These are phyloP conservation scores for Brevimyrus niger DNA, from an alignment of 2,113 vertebrate species.

Conservation along the genomic window DNA sequence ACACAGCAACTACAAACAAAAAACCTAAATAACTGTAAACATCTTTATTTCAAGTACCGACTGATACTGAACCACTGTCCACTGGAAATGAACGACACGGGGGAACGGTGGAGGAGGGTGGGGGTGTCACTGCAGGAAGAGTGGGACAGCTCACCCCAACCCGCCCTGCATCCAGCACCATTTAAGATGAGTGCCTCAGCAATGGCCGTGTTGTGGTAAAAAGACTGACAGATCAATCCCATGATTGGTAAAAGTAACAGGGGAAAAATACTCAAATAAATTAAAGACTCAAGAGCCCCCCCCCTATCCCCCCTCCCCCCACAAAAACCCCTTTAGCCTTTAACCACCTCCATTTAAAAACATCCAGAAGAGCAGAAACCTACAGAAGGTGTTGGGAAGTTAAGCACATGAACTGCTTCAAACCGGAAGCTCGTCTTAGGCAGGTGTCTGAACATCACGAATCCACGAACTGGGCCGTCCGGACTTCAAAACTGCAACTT, in stretches of 20 bases:
- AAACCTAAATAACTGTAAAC: conserved; percentile 65
- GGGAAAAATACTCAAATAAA: conserved; percentile 2
- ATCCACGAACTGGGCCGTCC: background rate
- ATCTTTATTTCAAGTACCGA: conserved; percentile 60
- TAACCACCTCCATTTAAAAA: background rate
- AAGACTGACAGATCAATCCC: background rate
- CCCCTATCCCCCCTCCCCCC: no score
- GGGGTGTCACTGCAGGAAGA: conserved; percentile 20
- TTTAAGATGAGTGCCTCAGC: conserved; percentile 12
- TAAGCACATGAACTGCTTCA: background rate
- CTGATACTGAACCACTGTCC: conserved; percentile 48
- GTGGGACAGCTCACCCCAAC: background rate
- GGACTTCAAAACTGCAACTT: background rate
- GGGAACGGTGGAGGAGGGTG: conserved; percentile 23
- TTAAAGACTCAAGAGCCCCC: background rate
- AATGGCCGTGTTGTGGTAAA: conserved; percentile 8
- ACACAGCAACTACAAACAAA: conserved; percentile 68
- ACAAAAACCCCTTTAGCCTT: background rate
- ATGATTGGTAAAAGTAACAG: conserved; percentile 1
- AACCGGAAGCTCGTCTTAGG: background rate
- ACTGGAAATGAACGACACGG: conserved; percentile 49
- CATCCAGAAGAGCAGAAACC: background rate
- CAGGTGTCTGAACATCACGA: background rate
- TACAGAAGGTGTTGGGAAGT: background rate
- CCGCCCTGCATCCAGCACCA: conserved; percentile 31